Evolutionary conservation across 64 coral and sea anemone species (phyloP).

Genomic region (Stylophora pistillata): DNA sequence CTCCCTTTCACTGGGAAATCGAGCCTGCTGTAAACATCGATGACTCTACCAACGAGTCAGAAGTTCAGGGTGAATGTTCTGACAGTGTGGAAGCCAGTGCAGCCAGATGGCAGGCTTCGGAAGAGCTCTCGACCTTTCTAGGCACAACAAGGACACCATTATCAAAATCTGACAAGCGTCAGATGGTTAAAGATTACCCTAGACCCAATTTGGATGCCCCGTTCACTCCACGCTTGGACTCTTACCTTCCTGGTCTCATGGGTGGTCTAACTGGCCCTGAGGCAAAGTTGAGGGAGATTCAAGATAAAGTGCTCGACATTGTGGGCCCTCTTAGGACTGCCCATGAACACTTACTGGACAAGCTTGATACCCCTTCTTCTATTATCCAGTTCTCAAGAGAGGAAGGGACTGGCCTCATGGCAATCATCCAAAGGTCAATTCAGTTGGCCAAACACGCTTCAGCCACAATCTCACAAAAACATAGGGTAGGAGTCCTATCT

Average conservation of each 20-base stretch:
- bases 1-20: too few relatives aligned
- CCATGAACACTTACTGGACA: slow-evolving; percentile 59
- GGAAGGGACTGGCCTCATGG: slow-evolving; percentile 12
- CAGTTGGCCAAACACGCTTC: slow-evolving; percentile 44
- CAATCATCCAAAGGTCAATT: slow-evolving; percentile 47
- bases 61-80: background rate
- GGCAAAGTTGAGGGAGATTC: slow-evolving; percentile 26
- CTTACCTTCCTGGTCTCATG: slow-evolving; percentile 44
- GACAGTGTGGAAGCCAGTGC: too few relatives aligned
- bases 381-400: too few relatives aligned
- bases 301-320: slow-evolving; percentile 64
- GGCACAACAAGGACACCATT: slow-evolving; percentile 23
- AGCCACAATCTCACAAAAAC: slow-evolving; percentile 18
- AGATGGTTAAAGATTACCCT: slow-evolving; percentile 43
- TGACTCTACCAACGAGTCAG: background rate
- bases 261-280: slow-evolving; percentile 28
- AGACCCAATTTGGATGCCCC: slow-evolving; percentile 22
- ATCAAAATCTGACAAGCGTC: slow-evolving; percentile 31
- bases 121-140: slow-evolving; percentile 7
- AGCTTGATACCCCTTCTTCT: slow-evolving; percentile 30
- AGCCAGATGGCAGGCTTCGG: slow-evolving; percentile 6
- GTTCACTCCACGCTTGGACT: slow-evolving; percentile 49
- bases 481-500: slow-evolving; percentile 35
- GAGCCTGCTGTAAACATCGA: background rate
- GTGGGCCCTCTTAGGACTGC: slow-evolving; percentile 46